Conservation (phyloP, 2,888 invertebrate species). For the Tenthredo scrophulariae region DNA sequence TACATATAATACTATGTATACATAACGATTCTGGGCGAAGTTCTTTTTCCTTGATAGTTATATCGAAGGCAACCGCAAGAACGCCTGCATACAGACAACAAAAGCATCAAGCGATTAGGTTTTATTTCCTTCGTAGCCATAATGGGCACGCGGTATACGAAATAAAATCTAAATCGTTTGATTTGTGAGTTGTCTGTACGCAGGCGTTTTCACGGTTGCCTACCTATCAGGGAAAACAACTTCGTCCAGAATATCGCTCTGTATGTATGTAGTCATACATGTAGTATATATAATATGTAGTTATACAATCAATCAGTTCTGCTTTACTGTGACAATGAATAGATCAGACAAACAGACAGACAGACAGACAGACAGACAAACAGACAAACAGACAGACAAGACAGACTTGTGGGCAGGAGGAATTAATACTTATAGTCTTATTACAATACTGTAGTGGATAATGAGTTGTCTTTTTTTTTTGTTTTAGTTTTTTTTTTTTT, state of each 20-base stretch:
- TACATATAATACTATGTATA: background rate
- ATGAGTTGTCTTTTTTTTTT: slow-evolving; percentile 49
- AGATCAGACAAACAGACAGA: background rate
- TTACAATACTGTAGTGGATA: slow-evolving; percentile 28
- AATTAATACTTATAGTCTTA: slow-evolving; percentile 55
- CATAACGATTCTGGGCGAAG: background rate
- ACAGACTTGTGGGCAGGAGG: slow-evolving; percentile 66
- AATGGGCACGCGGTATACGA: no score
- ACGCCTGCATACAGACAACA: no score
- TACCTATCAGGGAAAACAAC: no score
- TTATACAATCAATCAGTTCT: background rate
- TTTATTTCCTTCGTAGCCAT: no score
- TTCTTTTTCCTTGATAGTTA: no score
- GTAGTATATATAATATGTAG: no score
- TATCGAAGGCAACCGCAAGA: no score
- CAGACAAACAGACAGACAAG: slow-evolving; percentile 64
- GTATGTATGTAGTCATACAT: background rate
- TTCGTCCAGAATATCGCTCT: no score
- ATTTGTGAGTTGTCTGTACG: no score
- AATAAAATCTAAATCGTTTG: no score
- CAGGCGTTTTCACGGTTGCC: no score
- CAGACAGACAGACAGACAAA: slow-evolving; percentile 52
- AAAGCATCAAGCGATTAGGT: no score
- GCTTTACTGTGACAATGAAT: slow-evolving; percentile 4
- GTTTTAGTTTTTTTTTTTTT: background rate